Evolutionary conservation across 2,797 vertebrate genomes (phyloP).

Genomic region (Micropoecilia bifurca): DNA sequence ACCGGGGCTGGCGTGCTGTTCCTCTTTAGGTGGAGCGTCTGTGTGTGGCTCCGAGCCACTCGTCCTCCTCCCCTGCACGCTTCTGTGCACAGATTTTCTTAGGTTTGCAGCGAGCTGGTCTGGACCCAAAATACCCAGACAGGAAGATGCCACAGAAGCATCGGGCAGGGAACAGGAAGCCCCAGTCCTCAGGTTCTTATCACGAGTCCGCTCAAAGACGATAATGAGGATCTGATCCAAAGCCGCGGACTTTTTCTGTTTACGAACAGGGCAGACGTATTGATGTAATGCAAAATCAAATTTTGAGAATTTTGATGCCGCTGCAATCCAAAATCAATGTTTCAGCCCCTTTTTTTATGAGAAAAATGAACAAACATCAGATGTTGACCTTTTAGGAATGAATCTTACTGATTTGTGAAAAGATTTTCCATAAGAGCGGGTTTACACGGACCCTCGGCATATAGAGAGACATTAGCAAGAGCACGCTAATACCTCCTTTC

Average conservation of each 20-base stretch:
- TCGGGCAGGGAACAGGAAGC: conserved; percentile 63
- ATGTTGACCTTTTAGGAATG: conserved; percentile 64
- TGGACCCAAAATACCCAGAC: conserved; percentile 42
- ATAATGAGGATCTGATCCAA: conserved; percentile 47
- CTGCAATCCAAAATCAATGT: conserved; percentile 53
- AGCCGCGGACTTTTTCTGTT: conserved; percentile 9
- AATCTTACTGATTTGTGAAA: conserved; percentile 44
- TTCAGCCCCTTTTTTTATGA: conserved; percentile 45
- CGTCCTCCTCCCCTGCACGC: conserved; percentile 12
- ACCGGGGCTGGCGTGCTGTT: conserved; percentile 71
- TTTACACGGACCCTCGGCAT: conserved; percentile 42
- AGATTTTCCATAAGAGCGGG: conserved; percentile 51
- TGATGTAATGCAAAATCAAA: conserved; percentile 55
- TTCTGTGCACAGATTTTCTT: conserved; percentile 20
- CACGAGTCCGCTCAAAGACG: conserved; percentile 41
- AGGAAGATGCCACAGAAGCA: conserved; percentile 56
- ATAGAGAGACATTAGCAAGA: conserved; percentile 39
- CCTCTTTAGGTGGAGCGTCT: conserved; percentile 70
- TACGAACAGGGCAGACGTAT: conserved; percentile 8
- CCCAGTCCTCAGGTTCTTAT: conserved; percentile 33
- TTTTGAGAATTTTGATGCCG: conserved; percentile 43
- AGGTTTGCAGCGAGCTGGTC: conserved; percentile 45
- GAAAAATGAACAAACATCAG: conserved; percentile 48
- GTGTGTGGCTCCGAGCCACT: conserved; percentile 45
- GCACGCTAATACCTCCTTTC: conserved; percentile 41